Conservation (phyloP, 1,140 invertebrate genomes). For the Papilio dardanus region DNA sequence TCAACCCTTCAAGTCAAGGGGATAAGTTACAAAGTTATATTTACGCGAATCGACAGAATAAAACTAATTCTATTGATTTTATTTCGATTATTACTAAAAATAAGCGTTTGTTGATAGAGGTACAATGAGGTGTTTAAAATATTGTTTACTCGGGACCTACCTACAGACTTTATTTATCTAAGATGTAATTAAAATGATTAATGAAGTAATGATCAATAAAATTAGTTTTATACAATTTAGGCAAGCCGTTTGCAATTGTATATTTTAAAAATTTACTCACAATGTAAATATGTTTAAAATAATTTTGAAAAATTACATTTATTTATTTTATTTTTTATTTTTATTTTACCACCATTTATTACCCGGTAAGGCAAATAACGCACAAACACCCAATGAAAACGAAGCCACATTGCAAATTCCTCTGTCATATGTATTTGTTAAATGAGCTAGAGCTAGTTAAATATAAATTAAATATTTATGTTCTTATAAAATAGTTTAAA, state of each 20-base stretch:
- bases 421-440: slow-evolving; percentile 44
- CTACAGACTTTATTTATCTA: neutral
- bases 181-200: neutral
- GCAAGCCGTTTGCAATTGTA: slow-evolving; percentile 51
- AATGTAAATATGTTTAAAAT: slow-evolving; percentile 80
- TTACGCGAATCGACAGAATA: slow-evolving; percentile 37
- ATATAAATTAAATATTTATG: neutral
- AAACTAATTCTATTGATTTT: slow-evolving; percentile 39
- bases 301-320: slow-evolving; percentile 75
- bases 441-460: slow-evolving; percentile 22
- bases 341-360: slow-evolving; percentile 57
- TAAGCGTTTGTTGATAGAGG: neutral
- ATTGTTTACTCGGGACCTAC: neutral
- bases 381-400: slow-evolving; percentile 52
- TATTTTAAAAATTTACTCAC: slow-evolving; percentile 61
- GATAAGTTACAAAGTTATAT: slow-evolving; percentile 49
- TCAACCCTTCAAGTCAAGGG: slow-evolving; percentile 38
- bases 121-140: neutral
- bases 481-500: neutral
- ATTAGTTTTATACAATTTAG: slow-evolving; percentile 3
- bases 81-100: neutral
- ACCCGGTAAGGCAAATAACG: slow-evolving; percentile 73
- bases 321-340: slow-evolving; percentile 81
- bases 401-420: slow-evolving; percentile 45
- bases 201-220: neutral